A percentile compares a stretch with the other conserved stretches of the same genome.
These are phyloP conservation scores for Nomada fabriciana DNA, from an alignment of 2,888 invertebrate species.

Conservation along the genomic window DNA sequence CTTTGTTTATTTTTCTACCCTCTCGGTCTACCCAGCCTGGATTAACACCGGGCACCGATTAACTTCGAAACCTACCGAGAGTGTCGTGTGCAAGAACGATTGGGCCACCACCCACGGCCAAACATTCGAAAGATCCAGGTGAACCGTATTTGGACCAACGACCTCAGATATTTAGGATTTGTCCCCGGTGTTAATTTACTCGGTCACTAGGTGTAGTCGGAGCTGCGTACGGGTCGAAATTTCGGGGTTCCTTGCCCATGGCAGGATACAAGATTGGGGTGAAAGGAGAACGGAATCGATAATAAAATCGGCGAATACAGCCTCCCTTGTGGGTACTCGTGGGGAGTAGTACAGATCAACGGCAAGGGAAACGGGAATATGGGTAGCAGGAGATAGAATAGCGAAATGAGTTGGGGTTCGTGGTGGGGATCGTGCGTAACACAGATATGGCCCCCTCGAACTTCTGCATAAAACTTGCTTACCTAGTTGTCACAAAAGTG, in stretches of 20 bases:
- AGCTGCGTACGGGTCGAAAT: not conserved
- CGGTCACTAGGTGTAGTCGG: not conserved
- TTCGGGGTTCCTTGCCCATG: not conserved
- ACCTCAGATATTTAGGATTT: not conserved
- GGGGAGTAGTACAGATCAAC: constrained; percentile 12
- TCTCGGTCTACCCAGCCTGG: not conserved
- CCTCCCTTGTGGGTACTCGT: not conserved
- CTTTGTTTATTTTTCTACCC: not conserved
- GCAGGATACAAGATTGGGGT: not conserved
- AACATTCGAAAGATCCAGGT: not conserved
- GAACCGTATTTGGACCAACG: not conserved
- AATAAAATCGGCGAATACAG: constrained; percentile 17
- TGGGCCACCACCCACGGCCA: constrained; percentile 39
- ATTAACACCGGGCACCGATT: not conserved
- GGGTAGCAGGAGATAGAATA: constrained; percentile 10
- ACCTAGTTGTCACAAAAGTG: constrained; percentile 30
- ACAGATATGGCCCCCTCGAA: constrained; percentile 52
- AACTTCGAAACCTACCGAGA: not conserved
- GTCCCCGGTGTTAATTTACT: not conserved
- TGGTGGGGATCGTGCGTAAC: constrained; percentile 53
- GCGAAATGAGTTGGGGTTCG: constrained; percentile 33
- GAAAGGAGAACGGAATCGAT: constrained; percentile 27
- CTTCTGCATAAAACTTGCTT: constrained; percentile 43
- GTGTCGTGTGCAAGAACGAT: constrained; percentile 9
- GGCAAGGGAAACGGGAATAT: constrained; percentile 22